Conservation (phyloP, 2,888 invertebrate genomes). For the Cenopis cana region DNA sequence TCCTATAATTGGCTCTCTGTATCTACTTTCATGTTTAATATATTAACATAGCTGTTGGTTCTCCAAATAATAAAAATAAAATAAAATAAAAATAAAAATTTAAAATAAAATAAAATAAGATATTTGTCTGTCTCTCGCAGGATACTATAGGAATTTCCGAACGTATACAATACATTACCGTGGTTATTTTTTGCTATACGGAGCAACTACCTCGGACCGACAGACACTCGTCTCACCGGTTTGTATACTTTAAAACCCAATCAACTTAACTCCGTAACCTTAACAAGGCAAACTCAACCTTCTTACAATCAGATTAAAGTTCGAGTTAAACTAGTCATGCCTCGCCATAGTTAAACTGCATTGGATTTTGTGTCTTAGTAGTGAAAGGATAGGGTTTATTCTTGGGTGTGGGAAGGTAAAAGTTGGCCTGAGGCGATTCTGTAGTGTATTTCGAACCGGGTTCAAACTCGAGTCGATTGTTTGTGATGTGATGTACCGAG, state of each 20-base stretch:
- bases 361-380: neutral
- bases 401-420: neutral
- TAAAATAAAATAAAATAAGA: no score
- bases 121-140: neutral
- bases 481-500: conserved; percentile 29
- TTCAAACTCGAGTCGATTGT: conserved; percentile 41
- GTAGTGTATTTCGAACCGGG: conserved; percentile 36
- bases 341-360: neutral
- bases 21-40: no score
- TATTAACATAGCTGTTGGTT: no score
- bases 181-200: conserved; percentile 71
- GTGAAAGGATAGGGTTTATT: conserved; percentile 6
- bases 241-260: conserved; percentile 51
- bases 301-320: conserved; percentile 37
- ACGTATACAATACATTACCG: neutral
- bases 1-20: no score
- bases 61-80: no score
- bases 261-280: conserved; percentile 46
- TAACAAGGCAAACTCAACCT: conserved; percentile 47
- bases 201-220: conserved; percentile 63
- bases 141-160: conserved; percentile 15
- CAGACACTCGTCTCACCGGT: conserved; percentile 78
- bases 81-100: no score
- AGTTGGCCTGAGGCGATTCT: conserved; percentile 53
- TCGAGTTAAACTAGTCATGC: conserved; percentile 1